Evolutionary conservation across 37 sponge, comb jelly and placozoan species (phyloP).

Genomic region (Cliona cf. orientalis): DNA sequence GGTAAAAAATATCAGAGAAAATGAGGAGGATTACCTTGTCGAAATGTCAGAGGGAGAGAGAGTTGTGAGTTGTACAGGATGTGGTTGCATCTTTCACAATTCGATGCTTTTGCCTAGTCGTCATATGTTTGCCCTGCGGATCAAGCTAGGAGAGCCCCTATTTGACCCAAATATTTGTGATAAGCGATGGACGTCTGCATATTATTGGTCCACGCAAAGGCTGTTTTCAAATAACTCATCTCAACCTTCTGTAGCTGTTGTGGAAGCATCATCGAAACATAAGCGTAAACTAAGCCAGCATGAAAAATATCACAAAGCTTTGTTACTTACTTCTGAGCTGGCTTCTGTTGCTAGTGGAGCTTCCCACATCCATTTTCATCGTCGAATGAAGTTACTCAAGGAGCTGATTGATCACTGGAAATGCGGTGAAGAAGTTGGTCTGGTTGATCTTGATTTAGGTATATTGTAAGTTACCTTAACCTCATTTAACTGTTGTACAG

Average conservation of each 20-base stretch:
- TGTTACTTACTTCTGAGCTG: constrained; percentile 33
- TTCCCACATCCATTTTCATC: constrained; percentile 38
- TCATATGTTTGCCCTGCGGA: constrained; percentile 58
- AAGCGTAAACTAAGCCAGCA: constrained; percentile 45
- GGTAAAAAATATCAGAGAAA: constrained; percentile 14
- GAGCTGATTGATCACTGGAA: constrained; percentile 63
- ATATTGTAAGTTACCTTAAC: no score
- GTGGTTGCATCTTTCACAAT: constrained; percentile 43
- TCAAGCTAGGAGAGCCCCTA: constrained; percentile 11
- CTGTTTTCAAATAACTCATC: no score
- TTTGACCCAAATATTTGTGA: constrained; percentile 38
- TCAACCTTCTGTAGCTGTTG: no score
- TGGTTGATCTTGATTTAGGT: no score
- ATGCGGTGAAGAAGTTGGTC: constrained; percentile 45
- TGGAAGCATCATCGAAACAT: constrained; percentile 6
- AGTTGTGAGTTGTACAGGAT: constrained; percentile 7
- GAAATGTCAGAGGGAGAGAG: constrained; percentile 34
- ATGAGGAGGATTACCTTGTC: constrained; percentile 10
- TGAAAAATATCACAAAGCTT: constrained; percentile 53
- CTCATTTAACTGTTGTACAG: no score
- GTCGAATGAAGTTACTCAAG: constrained; percentile 34
- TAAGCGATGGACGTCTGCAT: constrained; percentile 35
- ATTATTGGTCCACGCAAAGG: constrained; percentile 38
- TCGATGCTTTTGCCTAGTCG: constrained; percentile 65
- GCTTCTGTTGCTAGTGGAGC: constrained; percentile 53